These are phyloP conservation scores for Rosalia funebris DNA, from an alignment of 2,888 invertebrate genomes.

Conservation along the genomic window DNA sequence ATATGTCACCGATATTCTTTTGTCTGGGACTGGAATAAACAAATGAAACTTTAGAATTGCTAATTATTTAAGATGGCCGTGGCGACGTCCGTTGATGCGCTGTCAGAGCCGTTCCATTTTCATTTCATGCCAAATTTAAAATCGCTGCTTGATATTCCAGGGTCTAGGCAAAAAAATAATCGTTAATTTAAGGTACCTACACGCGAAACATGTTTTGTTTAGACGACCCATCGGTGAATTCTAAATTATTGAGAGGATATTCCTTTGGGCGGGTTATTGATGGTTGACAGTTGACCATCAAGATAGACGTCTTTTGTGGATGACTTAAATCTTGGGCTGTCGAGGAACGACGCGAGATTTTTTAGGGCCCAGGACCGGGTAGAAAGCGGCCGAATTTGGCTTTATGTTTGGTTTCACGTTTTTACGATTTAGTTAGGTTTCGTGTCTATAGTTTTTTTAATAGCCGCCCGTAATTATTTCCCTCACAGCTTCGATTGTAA, in stretches of 20 bases:
- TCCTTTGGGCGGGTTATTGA: constrained; percentile 57
- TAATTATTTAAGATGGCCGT: constrained; percentile 56
- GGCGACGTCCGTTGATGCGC: constrained; percentile 31
- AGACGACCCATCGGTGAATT: constrained; percentile 42
- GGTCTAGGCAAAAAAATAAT: constrained; percentile 50
- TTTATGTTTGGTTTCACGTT: constrained; percentile 38
- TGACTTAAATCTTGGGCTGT: constrained; percentile 58
- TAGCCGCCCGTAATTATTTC: constrained; percentile 42
- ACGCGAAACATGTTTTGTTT: constrained; percentile 47
- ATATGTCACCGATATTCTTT: constrained; percentile 61
- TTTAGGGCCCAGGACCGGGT: constrained; percentile 30
- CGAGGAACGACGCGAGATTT: constrained; percentile 37
- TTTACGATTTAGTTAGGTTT: constrained; percentile 31
- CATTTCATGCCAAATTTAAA: constrained; percentile 43
- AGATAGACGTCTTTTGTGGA: constrained; percentile 60
- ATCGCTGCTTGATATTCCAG: constrained; percentile 32
- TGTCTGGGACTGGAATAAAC: constrained; percentile 60
- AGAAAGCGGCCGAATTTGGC: constrained; percentile 46
- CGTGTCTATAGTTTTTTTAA: constrained; percentile 33
- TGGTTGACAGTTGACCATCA: constrained; percentile 61
- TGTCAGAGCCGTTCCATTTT: constrained; percentile 35
- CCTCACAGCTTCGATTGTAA: constrained; percentile 41
- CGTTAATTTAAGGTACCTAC: constrained; percentile 56
- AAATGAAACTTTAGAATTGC: constrained; percentile 63
- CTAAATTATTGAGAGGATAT: constrained; percentile 49